A percentile compares a stretch with the other conserved stretches of the same genome.
These are phyloP conservation scores for Caenorhabditis sp. DNA, from an alignment of 2,888 invertebrate species.

Conservation along the genomic window DNA sequence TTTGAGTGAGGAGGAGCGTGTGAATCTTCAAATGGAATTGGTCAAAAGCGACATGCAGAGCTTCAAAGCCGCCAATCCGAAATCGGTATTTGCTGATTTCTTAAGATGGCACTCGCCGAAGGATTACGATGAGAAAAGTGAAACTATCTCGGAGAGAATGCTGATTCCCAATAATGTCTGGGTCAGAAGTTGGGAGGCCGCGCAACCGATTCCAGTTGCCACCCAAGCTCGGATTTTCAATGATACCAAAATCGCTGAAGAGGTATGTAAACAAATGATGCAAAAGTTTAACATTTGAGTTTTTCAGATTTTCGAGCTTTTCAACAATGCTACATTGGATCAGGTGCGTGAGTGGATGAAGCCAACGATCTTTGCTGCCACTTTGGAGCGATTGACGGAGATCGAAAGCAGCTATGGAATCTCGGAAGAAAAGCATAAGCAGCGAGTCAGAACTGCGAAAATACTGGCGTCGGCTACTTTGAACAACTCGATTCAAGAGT, in stretches of 20 bases:
- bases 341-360: slow-evolving; percentile 62
- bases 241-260: slow-evolving; percentile 95
- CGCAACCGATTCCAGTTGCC: slow-evolving; percentile 92
- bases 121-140: slow-evolving; percentile 90
- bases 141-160: slow-evolving; percentile 85
- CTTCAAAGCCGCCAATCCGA: slow-evolving; percentile 98
- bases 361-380: slow-evolving; percentile 43
- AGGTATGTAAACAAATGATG: slow-evolving; percentile 85
- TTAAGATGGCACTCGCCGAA: slow-evolving; percentile 98
- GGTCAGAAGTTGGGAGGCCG: slow-evolving; percentile 93
- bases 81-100: slow-evolving; percentile 93
- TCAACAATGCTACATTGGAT: slow-evolving; percentile 61
- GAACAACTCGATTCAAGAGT: slow-evolving; percentile 10
- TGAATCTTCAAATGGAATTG: slow-evolving; percentile 96
- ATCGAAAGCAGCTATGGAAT: slow-evolving; percentile 22
- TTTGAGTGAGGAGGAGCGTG: slow-evolving; percentile 91
- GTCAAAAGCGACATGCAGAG: slow-evolving; percentile 98
- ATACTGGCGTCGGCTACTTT: slow-evolving; percentile 26
- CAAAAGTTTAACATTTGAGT: background rate
- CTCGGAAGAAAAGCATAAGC: slow-evolving; percentile 32
- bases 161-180: slow-evolving; percentile 93
- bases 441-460: slow-evolving; percentile 10
- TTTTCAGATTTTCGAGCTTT: slow-evolving; percentile 57
- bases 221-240: slow-evolving; percentile 95
- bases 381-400: slow-evolving; percentile 36